These are phyloP conservation scores for Onychomys leucogaster DNA, from an alignment of 2,797 vertebrate species.

Conservation along the genomic window DNA sequence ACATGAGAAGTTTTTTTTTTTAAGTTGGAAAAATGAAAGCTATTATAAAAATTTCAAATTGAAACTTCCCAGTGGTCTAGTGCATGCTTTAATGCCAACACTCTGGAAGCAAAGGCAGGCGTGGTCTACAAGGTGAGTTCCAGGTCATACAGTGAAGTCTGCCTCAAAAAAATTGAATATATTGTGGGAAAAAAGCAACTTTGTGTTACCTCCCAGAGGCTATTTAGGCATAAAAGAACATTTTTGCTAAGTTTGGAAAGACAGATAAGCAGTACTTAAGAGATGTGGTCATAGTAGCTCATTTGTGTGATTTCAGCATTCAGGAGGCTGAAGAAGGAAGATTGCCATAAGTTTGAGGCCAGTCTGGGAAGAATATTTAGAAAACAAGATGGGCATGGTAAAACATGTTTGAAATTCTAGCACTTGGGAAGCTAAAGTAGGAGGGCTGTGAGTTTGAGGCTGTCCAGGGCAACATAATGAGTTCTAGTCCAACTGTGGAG, in stretches of 20 bases:
- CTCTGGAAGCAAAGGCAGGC: not conserved
- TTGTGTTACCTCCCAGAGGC: slow-evolving; percentile 22
- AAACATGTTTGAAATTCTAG: not conserved
- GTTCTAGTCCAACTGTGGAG: not conserved
- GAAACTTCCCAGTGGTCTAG: not conserved
- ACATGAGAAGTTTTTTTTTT: not conserved
- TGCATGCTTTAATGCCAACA: not conserved
- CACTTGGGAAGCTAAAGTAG: not conserved
- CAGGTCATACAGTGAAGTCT: not conserved
- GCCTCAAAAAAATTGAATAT: not conserved
- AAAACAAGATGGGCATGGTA: not conserved
- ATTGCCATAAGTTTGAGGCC: not conserved
- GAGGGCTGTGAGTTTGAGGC: not conserved
- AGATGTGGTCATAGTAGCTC: not conserved
- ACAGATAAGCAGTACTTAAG: slow-evolving; percentile 43
- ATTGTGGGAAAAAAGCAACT: not conserved
- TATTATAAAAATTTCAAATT: slow-evolving; percentile 12
- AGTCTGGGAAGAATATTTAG: not conserved
- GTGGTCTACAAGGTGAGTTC: not conserved
- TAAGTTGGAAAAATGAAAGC: slow-evolving; percentile 20
- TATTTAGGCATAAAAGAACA: slow-evolving; percentile 16
- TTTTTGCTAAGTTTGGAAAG: slow-evolving; percentile 47
- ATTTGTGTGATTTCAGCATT: not conserved
- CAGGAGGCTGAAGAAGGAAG: not conserved
- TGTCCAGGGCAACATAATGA: not conserved